Conservation (phyloP, 2,113 vertebrate species). For the Pogonocichla stellata region DNA sequence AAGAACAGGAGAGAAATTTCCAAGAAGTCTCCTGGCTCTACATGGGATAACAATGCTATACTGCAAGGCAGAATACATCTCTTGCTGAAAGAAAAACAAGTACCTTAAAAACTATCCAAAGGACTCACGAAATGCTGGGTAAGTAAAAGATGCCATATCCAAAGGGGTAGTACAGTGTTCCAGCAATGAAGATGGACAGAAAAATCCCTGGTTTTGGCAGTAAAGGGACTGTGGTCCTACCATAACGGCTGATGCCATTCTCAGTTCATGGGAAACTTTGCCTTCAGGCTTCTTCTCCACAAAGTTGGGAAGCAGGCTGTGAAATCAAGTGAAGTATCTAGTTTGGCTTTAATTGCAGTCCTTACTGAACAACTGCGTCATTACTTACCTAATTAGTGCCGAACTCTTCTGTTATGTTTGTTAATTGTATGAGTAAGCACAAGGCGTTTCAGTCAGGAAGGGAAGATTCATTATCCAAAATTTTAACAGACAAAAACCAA, state of each 20-base stretch:
- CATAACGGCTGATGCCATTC: background rate
- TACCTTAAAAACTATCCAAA: background rate
- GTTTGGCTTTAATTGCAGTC: background rate
- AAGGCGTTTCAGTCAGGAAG: background rate
- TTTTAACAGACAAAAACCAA: background rate
- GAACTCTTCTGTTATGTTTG: background rate
- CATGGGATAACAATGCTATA: background rate
- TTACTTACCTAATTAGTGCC: background rate
- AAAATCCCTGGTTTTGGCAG: background rate
- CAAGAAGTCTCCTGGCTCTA: background rate
- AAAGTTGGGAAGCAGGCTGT: background rate
- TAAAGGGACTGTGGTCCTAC: background rate
- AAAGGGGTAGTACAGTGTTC: background rate
- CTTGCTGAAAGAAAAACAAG: background rate
- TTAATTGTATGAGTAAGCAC: background rate
- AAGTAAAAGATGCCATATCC: background rate
- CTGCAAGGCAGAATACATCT: fast-evolving
- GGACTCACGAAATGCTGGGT: background rate
- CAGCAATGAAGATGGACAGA: background rate
- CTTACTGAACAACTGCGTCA: background rate
- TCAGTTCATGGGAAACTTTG: background rate
- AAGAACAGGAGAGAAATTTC: background rate
- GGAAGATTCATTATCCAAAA: background rate
- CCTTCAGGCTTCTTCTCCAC: background rate
- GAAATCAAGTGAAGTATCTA: background rate